These are phyloP conservation scores for Malurus cyaneus DNA, from an alignment of 2,113 vertebrate species.

Conservation along the genomic window DNA sequence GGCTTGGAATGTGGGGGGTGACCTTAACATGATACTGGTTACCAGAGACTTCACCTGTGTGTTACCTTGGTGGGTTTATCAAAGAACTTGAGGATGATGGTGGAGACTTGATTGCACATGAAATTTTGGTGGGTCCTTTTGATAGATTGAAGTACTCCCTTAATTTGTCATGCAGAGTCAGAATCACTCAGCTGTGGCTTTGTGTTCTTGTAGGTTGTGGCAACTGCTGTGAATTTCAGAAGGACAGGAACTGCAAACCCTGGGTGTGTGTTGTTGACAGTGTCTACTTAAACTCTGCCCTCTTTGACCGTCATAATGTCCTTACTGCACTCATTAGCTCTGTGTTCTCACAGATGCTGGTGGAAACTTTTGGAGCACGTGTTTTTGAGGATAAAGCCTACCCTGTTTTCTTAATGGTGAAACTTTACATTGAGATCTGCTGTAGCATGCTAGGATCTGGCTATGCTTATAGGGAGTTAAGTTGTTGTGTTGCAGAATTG, in stretches of 20 bases:
- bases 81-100: not conserved
- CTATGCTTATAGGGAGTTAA: not conserved
- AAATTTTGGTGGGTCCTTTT: not conserved
- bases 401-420: not conserved
- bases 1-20: not conserved
- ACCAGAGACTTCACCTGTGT: not conserved
- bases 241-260: slow-evolving; percentile 9
- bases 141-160: not conserved
- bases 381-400: not conserved
- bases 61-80: not conserved
- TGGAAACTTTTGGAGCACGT: not conserved
- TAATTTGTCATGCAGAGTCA: not conserved
- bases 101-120: not conserved
- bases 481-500: not conserved
- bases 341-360: not conserved
- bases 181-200: not conserved
- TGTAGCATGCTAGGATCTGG: not conserved
- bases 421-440: not conserved
- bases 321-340: not conserved
- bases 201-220: not conserved
- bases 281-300: not conserved
- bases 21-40: not conserved
- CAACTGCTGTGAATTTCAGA: not conserved
- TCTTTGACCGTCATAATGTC: not conserved
- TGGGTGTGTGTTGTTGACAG: not conserved